Base-by-base conservation (phyloP, 2,113 vertebrate genomes). In the Syrrhaptes paradoxus region DNA sequence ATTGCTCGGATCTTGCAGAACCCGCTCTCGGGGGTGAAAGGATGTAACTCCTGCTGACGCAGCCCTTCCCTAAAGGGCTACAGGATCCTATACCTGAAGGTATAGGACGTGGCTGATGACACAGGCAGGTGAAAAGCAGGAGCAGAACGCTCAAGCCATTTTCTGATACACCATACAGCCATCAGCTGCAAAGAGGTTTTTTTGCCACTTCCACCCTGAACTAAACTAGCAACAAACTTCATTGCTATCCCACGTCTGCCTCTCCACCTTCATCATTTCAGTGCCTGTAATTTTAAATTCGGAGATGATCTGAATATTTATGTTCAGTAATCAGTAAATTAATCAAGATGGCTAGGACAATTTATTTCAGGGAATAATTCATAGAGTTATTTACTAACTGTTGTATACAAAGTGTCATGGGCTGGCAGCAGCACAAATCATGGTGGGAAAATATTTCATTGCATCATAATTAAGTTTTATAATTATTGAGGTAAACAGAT, bases 261-360 rank as follows among this genome's bases (percentile, higher is more conserved):
- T 71, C 66, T 82, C 77, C 68, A 58, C 49, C 2, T 4, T 28
- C 86, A 96, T 73, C 51, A 85, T 76, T 71, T 74, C 58, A 89
- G n/a, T 46, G 85, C 90, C 81, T 93, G 16, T 75, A 89, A 95
- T 95, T 94, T 72, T 81, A 80, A 81, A 95, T 74, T 94, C 89
- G 93, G 66, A 70, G 79, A 78, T 51, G 73, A 96, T 79, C 83
- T 95, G 85, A 96, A 96, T 97, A 94, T 95, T 96, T 95, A 97
- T 76, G 81, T 84, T 95, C 45, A 31, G 76, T 79, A 96, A 97
- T 96, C 92, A 94, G 90, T 79, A 92, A 93, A 93, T 96, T 94
- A 94, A 96, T 94, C 86, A 92, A 92, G 90, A 79, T 41, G 59
- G 62, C 71, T 94, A 77, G 59, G 70, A 88, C 63, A 93, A 95